phyloP scores from a whole-genome alignment of 2,113 vertebrate species.

The Psittacus erithacus region DNA sequence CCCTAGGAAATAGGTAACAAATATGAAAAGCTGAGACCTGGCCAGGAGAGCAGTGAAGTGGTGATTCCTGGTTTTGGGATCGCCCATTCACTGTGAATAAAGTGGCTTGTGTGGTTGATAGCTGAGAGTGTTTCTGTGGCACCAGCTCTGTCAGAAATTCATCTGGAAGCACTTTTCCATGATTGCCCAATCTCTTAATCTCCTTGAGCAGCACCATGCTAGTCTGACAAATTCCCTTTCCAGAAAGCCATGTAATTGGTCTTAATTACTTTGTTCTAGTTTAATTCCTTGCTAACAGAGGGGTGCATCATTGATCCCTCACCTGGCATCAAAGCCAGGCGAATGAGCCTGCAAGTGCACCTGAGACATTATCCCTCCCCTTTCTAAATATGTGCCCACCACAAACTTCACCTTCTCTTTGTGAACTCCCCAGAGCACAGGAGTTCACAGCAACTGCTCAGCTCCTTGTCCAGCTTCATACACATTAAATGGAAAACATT shows the following conservation, averaged over 20 bases:
- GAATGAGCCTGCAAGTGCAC: background rate
- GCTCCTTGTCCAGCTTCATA: background rate
- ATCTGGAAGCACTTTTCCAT: background rate
- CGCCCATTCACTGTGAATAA: background rate
- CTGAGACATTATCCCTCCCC: background rate
- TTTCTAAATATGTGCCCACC: background rate
- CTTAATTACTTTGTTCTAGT: background rate
- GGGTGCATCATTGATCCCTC: background rate
- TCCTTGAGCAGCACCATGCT: background rate
- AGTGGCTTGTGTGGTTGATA: background rate
- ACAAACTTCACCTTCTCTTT: background rate
- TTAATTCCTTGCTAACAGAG: background rate
- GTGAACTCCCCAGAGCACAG: background rate
- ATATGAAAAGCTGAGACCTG: background rate
- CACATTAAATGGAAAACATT: background rate
- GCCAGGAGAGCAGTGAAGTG: background rate
- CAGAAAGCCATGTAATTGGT: background rate
- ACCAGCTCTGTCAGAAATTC: background rate
- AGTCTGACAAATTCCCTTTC: background rate
- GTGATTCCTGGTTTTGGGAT: background rate
- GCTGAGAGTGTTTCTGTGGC: background rate
- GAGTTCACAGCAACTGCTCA: background rate
- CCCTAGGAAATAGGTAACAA: background rate
- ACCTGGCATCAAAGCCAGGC: background rate
- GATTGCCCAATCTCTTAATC: background rate